Evolutionary conservation across 2,888 invertebrate genomes (phyloP).

Genomic region (Rhagophthalmus giganteus): DNA sequence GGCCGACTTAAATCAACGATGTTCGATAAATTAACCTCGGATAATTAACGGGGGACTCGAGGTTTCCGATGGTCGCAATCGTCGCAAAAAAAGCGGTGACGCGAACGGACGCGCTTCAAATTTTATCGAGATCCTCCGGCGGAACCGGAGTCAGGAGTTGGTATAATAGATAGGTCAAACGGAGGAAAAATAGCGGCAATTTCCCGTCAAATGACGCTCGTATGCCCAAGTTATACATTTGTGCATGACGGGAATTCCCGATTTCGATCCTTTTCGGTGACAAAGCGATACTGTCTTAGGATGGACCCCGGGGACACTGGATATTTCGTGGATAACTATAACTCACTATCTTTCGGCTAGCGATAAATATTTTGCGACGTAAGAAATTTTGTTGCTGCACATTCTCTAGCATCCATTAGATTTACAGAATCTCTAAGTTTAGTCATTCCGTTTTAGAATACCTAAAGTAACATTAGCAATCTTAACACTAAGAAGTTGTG

Average conservation of each 20-base stretch:
- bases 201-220: constrained; percentile 37
- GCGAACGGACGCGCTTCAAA: too few species aligned
- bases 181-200: constrained; percentile 35
- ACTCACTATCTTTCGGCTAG: constrained; percentile 10
- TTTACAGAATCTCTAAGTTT: constrained; percentile 53
- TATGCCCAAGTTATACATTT: constrained; percentile 38
- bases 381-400: constrained; percentile 11
- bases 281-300: constrained; percentile 28
- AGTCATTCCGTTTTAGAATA: constrained; percentile 56
- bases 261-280: constrained; percentile 35
- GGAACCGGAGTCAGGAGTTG: constrained; percentile 13
- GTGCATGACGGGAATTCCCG: constrained; percentile 36
- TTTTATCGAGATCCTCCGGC: constrained; percentile 1
- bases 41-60: constrained; percentile 22
- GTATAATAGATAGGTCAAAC: constrained; percentile 34
- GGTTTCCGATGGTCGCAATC: constrained; percentile 6
- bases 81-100: too few species aligned
- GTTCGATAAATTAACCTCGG: constrained; percentile 50
- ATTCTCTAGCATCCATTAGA: constrained; percentile 47
- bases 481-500: constrained; percentile 47
- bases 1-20: constrained; percentile 53
- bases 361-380: constrained; percentile 5
- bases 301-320: constrained; percentile 13
- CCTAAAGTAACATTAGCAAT: constrained; percentile 52
- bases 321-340: constrained; percentile 12